Base-by-base conservation (phyloP, 1,140 invertebrate genomes). In the Vanessa atalanta region DNA sequence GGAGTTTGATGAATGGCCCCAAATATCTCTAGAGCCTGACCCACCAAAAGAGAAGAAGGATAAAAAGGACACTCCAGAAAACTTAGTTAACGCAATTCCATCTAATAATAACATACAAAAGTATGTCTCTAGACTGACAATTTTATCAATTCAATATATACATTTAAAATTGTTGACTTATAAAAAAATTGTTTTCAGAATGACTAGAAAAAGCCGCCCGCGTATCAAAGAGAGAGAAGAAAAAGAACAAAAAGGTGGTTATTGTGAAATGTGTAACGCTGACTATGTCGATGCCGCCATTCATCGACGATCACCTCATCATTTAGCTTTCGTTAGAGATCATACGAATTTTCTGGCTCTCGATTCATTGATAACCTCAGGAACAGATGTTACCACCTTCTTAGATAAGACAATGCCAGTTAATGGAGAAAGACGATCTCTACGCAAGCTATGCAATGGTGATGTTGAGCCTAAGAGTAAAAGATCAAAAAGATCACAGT, bases 181-280 rank as follows among this genome's bases (percentile, higher is more conserved):
- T 12, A 65, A 16, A 66, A 57, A 15, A 48, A 60, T 70, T 74
- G 51, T 14, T 91, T 92, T 65, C 79, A 94, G 91, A 91, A 95
- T 95, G 95, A 95, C 95, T 80, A 94, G 95, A 81, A 95, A 95
- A 89, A 94, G 94, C 84, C 93, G 95, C 64, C 94, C 94, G 73
- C 87, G 93, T 86, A 93, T 93, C 79, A 94, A 94, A 86, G 94
- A 93, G 83, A 93, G 82, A 84, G 94, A 94, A 81, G 93, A 94
- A 75, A 89, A 94, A 75, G 94, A 93, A 73, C 86, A 92, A 26
- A 93, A 94, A 70, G 93, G 93, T 64, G 96, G 96, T 65, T 96
- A 96, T 81, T 97, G 96, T 91, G 96, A 96, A 89, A 95, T 96
- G 85, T 97, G 96, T 85, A 95, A 95, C 79, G 86, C 94, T 53